Evolutionary conservation across 2,113 vertebrate species (phyloP), one percentile per base, ranked within the genome.

Genomic region (Coptodon rendalli): DNA sequence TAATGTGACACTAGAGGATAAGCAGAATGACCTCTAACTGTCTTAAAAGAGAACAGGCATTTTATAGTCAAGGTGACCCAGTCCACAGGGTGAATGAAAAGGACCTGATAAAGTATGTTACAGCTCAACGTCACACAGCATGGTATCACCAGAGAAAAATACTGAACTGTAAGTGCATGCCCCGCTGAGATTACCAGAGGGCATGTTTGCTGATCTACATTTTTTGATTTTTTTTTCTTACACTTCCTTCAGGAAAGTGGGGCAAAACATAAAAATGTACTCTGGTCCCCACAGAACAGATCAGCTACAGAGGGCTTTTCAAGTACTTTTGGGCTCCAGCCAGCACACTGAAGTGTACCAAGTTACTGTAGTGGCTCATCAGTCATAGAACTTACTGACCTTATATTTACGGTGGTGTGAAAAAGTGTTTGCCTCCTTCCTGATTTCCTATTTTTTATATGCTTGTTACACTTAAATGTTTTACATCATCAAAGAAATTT

Each of bases 31-130:
- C 82, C 79, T 71, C 24, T 27, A 50, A 83, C 54, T 48, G 9
- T 73, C 83, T 48, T 53, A 19, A 24, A 82, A 63, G 24, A 88
- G 54, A 79, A 52, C 93, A 96, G 97, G 81, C 94, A 97, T 1
- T 97, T 95, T 38, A 95, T 97, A 97, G 79, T 97, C 97, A 93
- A 98, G 97, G 97, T 98, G 78, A 96, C 91, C 61, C 76, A 19
- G 43, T 54, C 19, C 71, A 68, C 43, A 73, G 50, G 56, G 31
- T 78, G 61, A 59, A 38, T 85, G 2, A 16, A 52, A 91, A 78
- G 7, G 16, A 66, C 86, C 57, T 53, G 48, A 86, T 86, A 66
- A 83, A 80, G 52, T 79, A 53, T 13, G 56, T 19, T 80, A 68
- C 12, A 50, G 73, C 63, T 83, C 71, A 29, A 17, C 5, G 7